phyloP scores from a whole-genome alignment of 2,888 invertebrate genomes.

The Pristionchus fissidentatus region DNA sequence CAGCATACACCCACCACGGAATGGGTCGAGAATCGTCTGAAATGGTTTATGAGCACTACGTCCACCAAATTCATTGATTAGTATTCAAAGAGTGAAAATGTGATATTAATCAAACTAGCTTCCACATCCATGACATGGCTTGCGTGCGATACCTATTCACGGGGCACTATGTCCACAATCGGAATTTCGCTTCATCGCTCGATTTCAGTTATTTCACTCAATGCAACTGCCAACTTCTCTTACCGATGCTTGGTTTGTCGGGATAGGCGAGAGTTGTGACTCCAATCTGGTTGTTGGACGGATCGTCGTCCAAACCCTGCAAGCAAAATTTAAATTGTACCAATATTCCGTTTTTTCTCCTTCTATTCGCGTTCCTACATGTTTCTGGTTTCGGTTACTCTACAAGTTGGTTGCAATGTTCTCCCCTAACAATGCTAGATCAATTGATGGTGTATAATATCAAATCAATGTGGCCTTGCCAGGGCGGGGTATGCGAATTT shows the following conservation, averaged over 20 bases:
- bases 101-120: background rate
- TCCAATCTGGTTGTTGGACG: conserved; percentile 66
- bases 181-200: background rate
- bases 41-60: too few relatives aligned
- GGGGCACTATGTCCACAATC: background rate
- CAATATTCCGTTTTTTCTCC: too few relatives aligned
- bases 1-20: conserved; percentile 63
- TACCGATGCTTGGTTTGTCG: conserved; percentile 71
- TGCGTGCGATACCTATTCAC: background rate
- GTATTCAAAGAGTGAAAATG: too few relatives aligned
- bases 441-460: too few relatives aligned
- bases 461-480: too few relatives aligned
- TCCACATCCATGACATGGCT: background rate
- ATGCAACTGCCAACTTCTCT: conserved; percentile 41
- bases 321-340: conserved; percentile 49
- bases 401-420: too few relatives aligned
- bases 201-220: background rate
- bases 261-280: conserved; percentile 74
- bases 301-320: conserved; percentile 74
- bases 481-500: too few relatives aligned
- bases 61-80: too few relatives aligned
- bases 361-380: too few relatives aligned
- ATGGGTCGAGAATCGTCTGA: conserved; percentile 58
- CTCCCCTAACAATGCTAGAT: too few relatives aligned
- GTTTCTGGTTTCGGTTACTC: too few relatives aligned